Evolutionary conservation across 2,113 vertebrate genomes (phyloP), one percentile per base, ranked within the genome.

Genomic region (Origma solitaria): DNA sequence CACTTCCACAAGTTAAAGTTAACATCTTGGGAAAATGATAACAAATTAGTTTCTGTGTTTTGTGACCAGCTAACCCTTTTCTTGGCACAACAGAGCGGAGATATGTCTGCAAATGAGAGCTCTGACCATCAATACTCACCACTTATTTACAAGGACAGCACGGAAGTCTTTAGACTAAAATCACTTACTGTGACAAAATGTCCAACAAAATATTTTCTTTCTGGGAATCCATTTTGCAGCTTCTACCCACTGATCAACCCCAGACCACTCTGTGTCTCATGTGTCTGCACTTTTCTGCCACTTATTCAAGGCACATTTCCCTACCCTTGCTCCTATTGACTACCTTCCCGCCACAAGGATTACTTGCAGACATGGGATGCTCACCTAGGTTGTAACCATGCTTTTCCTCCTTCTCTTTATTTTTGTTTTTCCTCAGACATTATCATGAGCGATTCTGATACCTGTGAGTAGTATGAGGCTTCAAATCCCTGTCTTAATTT

Each of bases 401-500:
- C 3, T 1, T 60, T 94, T 72, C 2, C 24, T 16, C 53, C 75
- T 45, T 70, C 56, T 75, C 10, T 82, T 70, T 62, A 68, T 13
- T 68, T 66, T 15, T 75, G 78, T 73, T 90, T 80, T 82, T 91
- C 28, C 57, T 80, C 50, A 51, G 65, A 27, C 19, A 51, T 69
- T 66, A 70, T 51, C 58, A 57, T 58, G 25, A 81, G 38, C 53
- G 25, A 77, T 81, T 89, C 42, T 3, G 0, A 51, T 51, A 65
- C 30, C 21, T 7, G 2, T 49, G 37, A 66, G 47, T 51, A 73
- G 25, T 71, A 76, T 53, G 27, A 94, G 81, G 51, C 42, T 82
- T 85, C 40, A 85, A 75, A 90, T 81, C 35, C 27, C 42, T 64
- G 5, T 54, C n/a, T 64, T 86, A 85, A 78, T 92, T 92, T 90